Evolutionary conservation across 2,797 vertebrate species (phyloP).

Genomic region (Cyprinella venusta): DNA sequence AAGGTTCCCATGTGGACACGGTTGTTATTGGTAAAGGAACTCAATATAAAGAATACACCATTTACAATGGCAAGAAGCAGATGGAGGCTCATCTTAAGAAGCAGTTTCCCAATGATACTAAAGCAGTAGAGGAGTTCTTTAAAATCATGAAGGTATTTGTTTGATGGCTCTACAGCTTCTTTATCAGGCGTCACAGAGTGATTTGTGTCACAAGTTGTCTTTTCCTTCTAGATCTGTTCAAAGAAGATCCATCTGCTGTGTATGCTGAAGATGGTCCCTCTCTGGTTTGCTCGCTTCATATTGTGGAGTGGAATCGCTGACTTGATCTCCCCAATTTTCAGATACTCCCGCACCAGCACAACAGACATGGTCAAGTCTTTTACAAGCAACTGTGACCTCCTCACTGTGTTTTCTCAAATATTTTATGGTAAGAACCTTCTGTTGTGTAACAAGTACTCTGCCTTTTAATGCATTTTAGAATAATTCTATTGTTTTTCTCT

Average conservation of each 20-base stretch:
- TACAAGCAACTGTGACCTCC: slow-evolving; percentile 34
- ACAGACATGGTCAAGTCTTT: slow-evolving; percentile 6
- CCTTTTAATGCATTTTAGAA: neutral
- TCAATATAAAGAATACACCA: neutral
- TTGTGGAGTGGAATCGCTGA: slow-evolving; percentile 32
- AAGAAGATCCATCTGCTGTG: slow-evolving; percentile 41
- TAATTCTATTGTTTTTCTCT: neutral
- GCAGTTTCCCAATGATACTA: slow-evolving; percentile 40
- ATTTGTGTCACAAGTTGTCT: too few species aligned
- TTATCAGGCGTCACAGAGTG: too few species aligned
- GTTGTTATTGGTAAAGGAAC: slow-evolving; percentile 26
- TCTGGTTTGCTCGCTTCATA: slow-evolving; percentile 25
- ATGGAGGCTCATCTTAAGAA: slow-evolving; percentile 44
- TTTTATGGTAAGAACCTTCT: neutral
- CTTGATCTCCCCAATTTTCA: slow-evolving; percentile 40
- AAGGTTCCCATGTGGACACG: neutral
- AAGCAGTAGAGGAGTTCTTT: slow-evolving; percentile 39
- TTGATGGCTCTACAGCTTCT: too few species aligned
- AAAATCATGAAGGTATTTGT: slow-evolving; percentile 32
- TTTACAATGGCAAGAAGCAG: slow-evolving; percentile 21
- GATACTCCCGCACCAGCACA: slow-evolving; percentile 23
- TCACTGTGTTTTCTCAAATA: slow-evolving; percentile 11
- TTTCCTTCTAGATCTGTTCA: slow-evolving; percentile 11
- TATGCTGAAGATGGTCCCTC: slow-evolving; percentile 21
- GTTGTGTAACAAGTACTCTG: neutral